Evolutionary conservation across 1,140 invertebrate species (phyloP), one percentile per base, ranked within the genome.

Genomic region (Drosophila malerkotliana): DNA sequence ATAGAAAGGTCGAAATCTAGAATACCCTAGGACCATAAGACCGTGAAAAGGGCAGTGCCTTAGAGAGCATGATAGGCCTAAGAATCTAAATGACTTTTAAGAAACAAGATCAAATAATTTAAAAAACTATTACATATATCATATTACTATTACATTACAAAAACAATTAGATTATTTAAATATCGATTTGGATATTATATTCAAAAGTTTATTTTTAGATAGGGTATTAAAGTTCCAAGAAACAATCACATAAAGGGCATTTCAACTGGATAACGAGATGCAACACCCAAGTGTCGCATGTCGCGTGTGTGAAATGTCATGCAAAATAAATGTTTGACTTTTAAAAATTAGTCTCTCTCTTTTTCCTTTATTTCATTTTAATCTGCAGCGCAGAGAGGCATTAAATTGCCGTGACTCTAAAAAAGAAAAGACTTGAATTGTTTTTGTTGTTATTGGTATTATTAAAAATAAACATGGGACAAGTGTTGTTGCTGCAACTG

Each of bases 251-350:
- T 12, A 37, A 37, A 37, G 34, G 34, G 34, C 34, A 37, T 12
- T n/a, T 37, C 54, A 15, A n/a, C 82, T 77, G 78, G 82, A 87
- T 87, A 85, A 85, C 75, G 52, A 75, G 79, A 78, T 76, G 73
- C 62, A 57, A 76, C 78, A 87, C 59, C 77, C 85, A 77, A 72
- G 75, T 79, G 66, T 21, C 58, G 41, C 51, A 41, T 61, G 24
- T 54, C 37, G 49, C 51, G 71, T 53, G 73, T 80, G 62, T 85
- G 62, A 85, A 85, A 80, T 84, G 82, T 81, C 82, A 81, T 73
- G 82, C 78, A 60, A 85, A 87, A 87, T 85, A 87, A 85, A 87
- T 82, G 63, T 71, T 73, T 78, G 72, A 30, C 63, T 63, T 63
- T 77, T 74, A 71, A 67, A 76, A 76, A 75, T 76, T 75, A 76